Conservation (phyloP, 1,140 invertebrate species). For the Rhyzopertha dominica region DNA sequence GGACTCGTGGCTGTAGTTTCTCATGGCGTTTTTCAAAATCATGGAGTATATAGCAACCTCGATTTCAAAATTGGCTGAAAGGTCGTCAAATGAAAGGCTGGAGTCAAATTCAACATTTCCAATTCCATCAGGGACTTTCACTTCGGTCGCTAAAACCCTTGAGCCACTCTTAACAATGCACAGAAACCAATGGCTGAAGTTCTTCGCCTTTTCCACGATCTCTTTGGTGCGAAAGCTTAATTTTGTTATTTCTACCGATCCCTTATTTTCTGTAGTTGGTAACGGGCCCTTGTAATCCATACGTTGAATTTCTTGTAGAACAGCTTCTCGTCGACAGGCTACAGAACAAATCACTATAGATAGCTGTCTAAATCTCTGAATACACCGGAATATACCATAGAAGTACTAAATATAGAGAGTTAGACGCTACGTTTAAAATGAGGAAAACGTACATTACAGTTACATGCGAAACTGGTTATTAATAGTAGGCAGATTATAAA, state of each 20-base stretch:
- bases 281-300: constrained; percentile 9
- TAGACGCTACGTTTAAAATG: background rate
- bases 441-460: background rate
- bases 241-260: constrained; percentile 7
- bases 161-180: constrained; percentile 28
- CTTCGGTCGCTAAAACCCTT: constrained; percentile 31
- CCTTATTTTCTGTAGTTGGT: background rate
- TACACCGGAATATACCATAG: background rate
- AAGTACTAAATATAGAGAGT: background rate
- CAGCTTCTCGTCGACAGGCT: constrained; percentile 25
- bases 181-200: constrained; percentile 21
- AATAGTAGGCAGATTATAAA: background rate
- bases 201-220: constrained; percentile 7
- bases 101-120: constrained; percentile 30
- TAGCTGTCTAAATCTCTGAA: background rate
- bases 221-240: constrained; percentile 8
- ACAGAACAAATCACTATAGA: background rate
- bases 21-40: constrained; percentile 14
- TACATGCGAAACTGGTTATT: background rate
- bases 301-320: constrained; percentile 34
- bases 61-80: constrained; percentile 37
- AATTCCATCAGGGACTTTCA: constrained; percentile 17
- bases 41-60: constrained; percentile 26
- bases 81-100: constrained; percentile 24
- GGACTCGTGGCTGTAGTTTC: constrained; percentile 7